Conservation (phyloP, 2,113 vertebrate genomes). For the Calidris pygmaea region DNA sequence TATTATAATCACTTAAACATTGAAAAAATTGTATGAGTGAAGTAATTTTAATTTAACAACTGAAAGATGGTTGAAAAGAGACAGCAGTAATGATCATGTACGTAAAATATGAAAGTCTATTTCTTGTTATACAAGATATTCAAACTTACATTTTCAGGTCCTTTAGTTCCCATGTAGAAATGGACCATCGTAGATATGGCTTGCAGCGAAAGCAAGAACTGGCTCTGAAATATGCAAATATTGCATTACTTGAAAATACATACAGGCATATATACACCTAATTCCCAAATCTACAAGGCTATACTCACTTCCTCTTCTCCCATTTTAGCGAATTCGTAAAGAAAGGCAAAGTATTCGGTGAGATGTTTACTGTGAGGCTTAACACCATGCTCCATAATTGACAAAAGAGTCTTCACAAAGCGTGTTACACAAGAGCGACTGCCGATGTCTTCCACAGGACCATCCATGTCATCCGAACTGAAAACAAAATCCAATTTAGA, state of each 20-base stretch:
- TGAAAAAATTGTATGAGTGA: background rate
- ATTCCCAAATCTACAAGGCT: background rate
- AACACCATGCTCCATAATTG: slow-evolving; percentile 98
- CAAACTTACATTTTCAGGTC: slow-evolving; percentile 93
- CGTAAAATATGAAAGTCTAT: background rate
- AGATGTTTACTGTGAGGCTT: slow-evolving; percentile 99
- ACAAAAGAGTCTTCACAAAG: slow-evolving; percentile 94
- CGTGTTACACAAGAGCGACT: slow-evolving; percentile 97
- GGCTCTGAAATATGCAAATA: slow-evolving; percentile 81
- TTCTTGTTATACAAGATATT: background rate
- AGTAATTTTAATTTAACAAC: background rate
- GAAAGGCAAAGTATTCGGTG: slow-evolving; percentile 97
- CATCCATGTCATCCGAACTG: slow-evolving; percentile 97
- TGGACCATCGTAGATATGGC: slow-evolving; percentile 99
- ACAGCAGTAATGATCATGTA: background rate
- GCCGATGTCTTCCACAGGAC: slow-evolving; percentile 96
- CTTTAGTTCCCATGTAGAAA: slow-evolving; percentile 99
- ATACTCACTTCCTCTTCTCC: slow-evolving; percentile 93
- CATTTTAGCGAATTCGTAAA: slow-evolving; percentile 99
- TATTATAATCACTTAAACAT: background rate
- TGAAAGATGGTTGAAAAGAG: background rate
- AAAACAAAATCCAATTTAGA: background rate
- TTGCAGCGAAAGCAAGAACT: slow-evolving; percentile 96
- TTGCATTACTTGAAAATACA: background rate
- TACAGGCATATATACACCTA: background rate